Evolutionary conservation across 2,113 vertebrate genomes (phyloP).

Genomic region (Pogonocichla stellata): DNA sequence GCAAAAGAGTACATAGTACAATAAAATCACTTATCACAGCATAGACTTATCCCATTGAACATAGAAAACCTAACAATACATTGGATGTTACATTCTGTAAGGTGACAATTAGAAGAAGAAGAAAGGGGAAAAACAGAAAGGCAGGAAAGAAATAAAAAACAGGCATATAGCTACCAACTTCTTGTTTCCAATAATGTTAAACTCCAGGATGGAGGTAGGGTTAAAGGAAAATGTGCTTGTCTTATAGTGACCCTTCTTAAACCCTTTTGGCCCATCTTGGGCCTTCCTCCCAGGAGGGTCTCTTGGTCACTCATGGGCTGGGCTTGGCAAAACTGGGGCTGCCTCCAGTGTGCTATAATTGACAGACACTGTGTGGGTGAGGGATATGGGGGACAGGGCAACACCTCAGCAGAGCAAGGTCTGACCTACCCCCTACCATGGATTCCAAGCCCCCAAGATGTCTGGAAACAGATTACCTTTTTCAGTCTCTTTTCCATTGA

Average conservation of each 20-base stretch:
- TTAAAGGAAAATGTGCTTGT: background rate
- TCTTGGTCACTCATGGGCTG: background rate
- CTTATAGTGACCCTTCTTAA: background rate
- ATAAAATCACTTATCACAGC: background rate
- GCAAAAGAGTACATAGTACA: background rate
- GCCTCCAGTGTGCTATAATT: background rate
- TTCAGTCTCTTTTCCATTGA: background rate
- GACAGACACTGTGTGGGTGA: fast-evolving
- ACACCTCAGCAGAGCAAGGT: background rate
- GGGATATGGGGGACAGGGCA: background rate
- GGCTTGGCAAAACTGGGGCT: background rate
- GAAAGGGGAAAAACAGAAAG: background rate
- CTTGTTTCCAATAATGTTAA: background rate
- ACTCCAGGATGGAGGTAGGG: background rate
- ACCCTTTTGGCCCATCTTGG: background rate
- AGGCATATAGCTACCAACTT: background rate
- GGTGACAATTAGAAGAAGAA: too few species aligned
- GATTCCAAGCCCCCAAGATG: background rate
- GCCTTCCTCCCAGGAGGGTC: background rate
- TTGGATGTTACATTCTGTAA: background rate
- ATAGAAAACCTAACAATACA: background rate
- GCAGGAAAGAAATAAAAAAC: background rate
- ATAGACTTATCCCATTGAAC: background rate
- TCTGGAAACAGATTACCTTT: background rate
- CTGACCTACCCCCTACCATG: fast-evolving